phyloP scores from a whole-genome alignment of 2,797 vertebrate genomes.

The Platalea minor region DNA sequence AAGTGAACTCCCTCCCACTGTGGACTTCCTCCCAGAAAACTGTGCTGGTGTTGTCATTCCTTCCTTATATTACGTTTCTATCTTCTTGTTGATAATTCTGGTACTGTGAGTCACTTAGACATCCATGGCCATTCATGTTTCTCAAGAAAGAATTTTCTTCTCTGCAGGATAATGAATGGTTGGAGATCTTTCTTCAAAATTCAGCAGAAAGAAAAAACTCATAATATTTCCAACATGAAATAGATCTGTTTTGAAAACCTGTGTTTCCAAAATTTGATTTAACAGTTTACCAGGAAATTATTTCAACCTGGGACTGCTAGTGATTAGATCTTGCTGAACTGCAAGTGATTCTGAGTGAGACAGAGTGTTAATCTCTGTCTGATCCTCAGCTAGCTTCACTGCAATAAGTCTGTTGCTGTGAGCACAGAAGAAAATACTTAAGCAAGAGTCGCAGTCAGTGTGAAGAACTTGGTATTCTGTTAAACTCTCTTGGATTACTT shows the following conservation, averaged over 20 bases:
- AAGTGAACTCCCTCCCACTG: background rate
- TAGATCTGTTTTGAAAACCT: background rate
- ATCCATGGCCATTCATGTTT: fast-evolving
- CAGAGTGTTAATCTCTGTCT: background rate
- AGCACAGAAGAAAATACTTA: background rate
- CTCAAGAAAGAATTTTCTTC: background rate
- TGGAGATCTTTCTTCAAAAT: background rate
- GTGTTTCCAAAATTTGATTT: background rate
- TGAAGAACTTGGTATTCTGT: background rate
- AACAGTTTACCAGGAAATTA: background rate
- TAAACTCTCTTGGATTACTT: background rate
- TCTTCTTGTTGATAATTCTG: background rate
- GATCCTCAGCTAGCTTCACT: fast-evolving
- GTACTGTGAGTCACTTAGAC: background rate
- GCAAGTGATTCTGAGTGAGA: background rate
- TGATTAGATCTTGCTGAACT: background rate
- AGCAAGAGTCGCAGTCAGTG: background rate
- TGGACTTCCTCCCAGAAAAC: background rate
- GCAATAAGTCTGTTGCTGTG: background rate
- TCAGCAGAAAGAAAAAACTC: background rate
- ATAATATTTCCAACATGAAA: fast-evolving
- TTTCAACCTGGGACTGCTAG: background rate
- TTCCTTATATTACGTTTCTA: background rate
- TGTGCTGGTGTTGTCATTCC: background rate
- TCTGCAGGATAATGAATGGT: background rate